Evolutionary conservation across 2,113 vertebrate genomes (phyloP).

Genomic region (Oncorhynchus tshawytscha): DNA sequence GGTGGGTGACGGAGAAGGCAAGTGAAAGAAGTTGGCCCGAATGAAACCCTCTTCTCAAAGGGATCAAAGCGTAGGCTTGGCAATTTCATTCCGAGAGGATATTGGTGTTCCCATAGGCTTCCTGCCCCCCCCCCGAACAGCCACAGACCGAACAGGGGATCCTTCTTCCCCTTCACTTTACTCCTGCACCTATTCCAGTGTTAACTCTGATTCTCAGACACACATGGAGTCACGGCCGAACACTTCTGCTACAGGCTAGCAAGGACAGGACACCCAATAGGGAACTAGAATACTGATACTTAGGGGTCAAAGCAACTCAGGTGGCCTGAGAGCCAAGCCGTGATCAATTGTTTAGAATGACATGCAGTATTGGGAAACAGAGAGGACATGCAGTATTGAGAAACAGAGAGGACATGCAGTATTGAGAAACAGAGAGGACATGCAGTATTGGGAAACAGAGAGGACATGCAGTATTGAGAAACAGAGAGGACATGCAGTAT

Average conservation of each 20-base stretch:
- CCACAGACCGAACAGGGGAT: constrained; percentile 20
- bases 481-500: too few relatives aligned
- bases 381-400: too few relatives aligned
- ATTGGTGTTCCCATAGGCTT: constrained; percentile 30
- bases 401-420: too few relatives aligned
- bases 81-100: constrained; percentile 39
- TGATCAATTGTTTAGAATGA: too few relatives aligned
- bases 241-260: too few relatives aligned
- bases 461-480: too few relatives aligned
- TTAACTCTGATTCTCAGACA: background rate
- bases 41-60: constrained; percentile 18
- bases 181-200: background rate
- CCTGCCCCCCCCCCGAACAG: background rate
- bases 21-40: constrained; percentile 30
- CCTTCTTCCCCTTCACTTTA: constrained; percentile 15
- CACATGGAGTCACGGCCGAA: too few relatives aligned
- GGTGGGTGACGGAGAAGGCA: constrained; percentile 1
- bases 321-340: background rate
- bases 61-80: constrained; percentile 31
- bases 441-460: too few relatives aligned
- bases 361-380: too few relatives aligned
- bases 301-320: background rate
- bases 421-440: too few relatives aligned
- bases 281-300: too few relatives aligned
- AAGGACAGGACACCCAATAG: too few relatives aligned